These are phyloP conservation scores for Luperina testacea DNA, from an alignment of 2,888 invertebrate genomes.

Conservation along the genomic window DNA sequence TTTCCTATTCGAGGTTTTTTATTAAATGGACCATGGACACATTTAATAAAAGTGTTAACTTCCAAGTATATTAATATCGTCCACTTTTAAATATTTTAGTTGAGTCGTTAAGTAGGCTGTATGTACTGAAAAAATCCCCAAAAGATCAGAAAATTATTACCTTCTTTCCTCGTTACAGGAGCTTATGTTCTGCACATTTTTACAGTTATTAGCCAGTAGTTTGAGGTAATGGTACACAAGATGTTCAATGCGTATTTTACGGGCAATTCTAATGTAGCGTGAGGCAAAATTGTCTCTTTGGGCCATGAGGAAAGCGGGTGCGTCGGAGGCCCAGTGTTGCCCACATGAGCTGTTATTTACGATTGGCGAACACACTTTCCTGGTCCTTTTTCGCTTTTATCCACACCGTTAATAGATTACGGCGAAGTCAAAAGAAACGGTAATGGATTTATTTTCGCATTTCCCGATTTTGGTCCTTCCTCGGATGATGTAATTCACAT, in stretches of 20 bases:
- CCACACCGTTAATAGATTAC: constrained; percentile 55
- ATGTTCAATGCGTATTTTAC: constrained; percentile 62
- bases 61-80: constrained; percentile 1
- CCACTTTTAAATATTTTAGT: not conserved
- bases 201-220: constrained; percentile 55
- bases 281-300: constrained; percentile 74
- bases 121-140: constrained; percentile 6
- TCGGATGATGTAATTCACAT: constrained; percentile 24
- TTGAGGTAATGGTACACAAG: constrained; percentile 48
- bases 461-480: constrained; percentile 8
- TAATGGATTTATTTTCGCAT: constrained; percentile 56
- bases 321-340: constrained; percentile 62
- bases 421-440: constrained; percentile 49
- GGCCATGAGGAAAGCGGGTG: constrained; percentile 69
- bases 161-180: constrained; percentile 29
- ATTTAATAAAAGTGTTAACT: not conserved
- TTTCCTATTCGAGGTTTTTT: not conserved
- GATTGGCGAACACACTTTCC: constrained; percentile 61
- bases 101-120: not conserved
- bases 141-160: constrained; percentile 22
- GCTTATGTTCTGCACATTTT: constrained; percentile 51
- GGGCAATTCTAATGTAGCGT: constrained; percentile 73
- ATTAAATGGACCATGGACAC: not conserved
- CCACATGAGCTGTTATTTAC: constrained; percentile 75
- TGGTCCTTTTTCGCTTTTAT: constrained; percentile 45